These are phyloP conservation scores for Acrobasis repandana DNA, from an alignment of 2,888 invertebrate genomes.

Conservation along the genomic window DNA sequence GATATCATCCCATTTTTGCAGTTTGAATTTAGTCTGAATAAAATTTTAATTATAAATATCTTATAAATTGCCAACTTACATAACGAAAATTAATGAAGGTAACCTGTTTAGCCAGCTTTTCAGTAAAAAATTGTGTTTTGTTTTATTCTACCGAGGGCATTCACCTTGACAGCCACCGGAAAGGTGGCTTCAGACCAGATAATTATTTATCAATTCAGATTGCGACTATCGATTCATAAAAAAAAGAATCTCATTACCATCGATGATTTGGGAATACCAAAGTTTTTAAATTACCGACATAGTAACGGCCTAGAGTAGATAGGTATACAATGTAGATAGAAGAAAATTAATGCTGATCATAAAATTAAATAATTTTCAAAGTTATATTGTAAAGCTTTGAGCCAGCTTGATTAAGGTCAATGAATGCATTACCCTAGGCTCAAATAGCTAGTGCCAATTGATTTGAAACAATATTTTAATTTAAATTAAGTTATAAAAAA, in stretches of 20 bases:
- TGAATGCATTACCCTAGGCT: background rate
- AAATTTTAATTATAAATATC: background rate
- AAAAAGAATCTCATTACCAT: constrained; percentile 13
- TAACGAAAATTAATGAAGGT: background rate
- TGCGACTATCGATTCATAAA: constrained; percentile 8
- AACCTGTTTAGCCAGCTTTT: constrained; percentile 1
- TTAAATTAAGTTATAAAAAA: too few species aligned
- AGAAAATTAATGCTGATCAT: too few species aligned
- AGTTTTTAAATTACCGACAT: background rate
- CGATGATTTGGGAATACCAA: constrained; percentile 16
- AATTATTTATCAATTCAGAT: constrained; percentile 20
- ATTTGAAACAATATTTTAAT: too few species aligned
- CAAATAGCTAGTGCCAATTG: background rate
- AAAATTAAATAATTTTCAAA: too few species aligned
- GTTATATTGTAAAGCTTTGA: background rate
- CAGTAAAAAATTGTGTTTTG: constrained; percentile 9
- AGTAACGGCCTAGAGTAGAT: background rate
- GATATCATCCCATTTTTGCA: too few species aligned
- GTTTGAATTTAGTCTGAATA: background rate
- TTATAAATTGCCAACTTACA: background rate
- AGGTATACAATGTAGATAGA: background rate
- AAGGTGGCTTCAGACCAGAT: constrained; percentile 14
- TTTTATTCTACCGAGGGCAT: constrained; percentile 17
- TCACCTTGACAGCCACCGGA: constrained; percentile 16
- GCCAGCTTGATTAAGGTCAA: background rate